Conservation (phyloP, 2,888 invertebrate species). For the Ernsta delagoae region DNA sequence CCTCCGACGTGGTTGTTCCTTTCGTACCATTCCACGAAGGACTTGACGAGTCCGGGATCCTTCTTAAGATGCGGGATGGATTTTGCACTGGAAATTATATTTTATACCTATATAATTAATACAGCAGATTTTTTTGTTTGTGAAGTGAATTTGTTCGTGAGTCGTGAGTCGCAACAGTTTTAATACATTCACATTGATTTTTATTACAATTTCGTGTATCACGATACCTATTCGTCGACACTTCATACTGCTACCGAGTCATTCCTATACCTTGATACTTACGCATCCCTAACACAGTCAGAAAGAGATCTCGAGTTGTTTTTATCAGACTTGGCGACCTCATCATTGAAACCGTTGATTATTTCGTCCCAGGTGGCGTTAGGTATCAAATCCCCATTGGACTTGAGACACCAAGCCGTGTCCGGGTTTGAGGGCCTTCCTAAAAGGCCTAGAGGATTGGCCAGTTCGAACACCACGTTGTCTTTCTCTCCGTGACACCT, state of each 20-base stretch:
- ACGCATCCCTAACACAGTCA: conserved; percentile 57
- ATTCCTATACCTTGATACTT: no score
- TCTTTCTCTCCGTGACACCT: conserved; percentile 89
- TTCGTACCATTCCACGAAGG: conserved; percentile 86
- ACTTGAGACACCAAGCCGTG: conserved; percentile 59
- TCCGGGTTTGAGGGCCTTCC: conserved; percentile 59
- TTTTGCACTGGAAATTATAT: conserved; percentile 55
- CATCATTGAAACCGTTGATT: conserved; percentile 53
- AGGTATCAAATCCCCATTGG: conserved; percentile 63
- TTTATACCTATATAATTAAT: no score
- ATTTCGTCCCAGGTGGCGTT: conserved; percentile 53
- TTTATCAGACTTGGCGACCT: conserved; percentile 61
- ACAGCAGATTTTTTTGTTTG: no score
- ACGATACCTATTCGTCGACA: no score
- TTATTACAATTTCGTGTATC: no score
- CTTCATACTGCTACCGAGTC: no score
- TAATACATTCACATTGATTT: no score
- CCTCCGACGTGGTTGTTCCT: conserved; percentile 87
- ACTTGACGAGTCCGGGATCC: conserved; percentile 64
- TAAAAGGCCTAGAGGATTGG: conserved; percentile 71
- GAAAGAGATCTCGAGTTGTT: conserved; percentile 59
- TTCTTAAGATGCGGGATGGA: conserved; percentile 58
- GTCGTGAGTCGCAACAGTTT: no score
- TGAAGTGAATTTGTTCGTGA: no score
- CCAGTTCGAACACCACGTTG: conserved; percentile 85